Evolutionary conservation across 2,797 vertebrate species (phyloP), one percentile per base, ranked within the genome.

Genomic region (Cyclopterus lumpus): DNA sequence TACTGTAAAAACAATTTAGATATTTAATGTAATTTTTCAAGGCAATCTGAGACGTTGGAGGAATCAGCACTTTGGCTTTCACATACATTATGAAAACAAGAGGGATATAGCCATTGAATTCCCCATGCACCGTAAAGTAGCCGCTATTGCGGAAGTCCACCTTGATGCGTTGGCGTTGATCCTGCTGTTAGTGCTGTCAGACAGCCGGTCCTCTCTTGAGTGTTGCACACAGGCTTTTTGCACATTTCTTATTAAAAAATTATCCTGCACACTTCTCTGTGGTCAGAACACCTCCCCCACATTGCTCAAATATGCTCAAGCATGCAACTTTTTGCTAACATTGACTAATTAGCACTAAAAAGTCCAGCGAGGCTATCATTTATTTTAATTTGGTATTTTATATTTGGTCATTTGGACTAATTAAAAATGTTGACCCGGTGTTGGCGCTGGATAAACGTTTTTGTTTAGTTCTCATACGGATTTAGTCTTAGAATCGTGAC

Each of bases 1-100:
- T 61, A 46, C 30, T 55, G 63, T 75, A 15, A 78, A 79, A 90
- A 87, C 67, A 75, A 20, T 71, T 85, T 60, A 73, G 61, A 46
- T 67, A 18, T 74, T 38, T 72, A 74, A 80, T 74, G 34, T 53
- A 0, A 71, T 66, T 82, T 78, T 71, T 71, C 28, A 73, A 64
- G 24, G 49, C 22, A 79, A 66, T 77, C 18, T 42, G 54, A 84
- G 70, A 74, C 2, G 20, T 68, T 5, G 15, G n/a, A 70, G 46
- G 18, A 77, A n/a, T 77, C 42, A 20, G 16, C 14, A 36, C 51
- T 71, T 53, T 49, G 30, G 18, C 20, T 75, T 69, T 82, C 20
- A 57, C 11, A 36, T 8, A 53, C 36, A 30, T 75, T 65, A 65
- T 48, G n/a, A 81, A 81, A 82, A 75, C 60, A 75, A 38, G 12